Conservation (phyloP, 2,888 invertebrate genomes). For the Habrosyne pyritoides region DNA sequence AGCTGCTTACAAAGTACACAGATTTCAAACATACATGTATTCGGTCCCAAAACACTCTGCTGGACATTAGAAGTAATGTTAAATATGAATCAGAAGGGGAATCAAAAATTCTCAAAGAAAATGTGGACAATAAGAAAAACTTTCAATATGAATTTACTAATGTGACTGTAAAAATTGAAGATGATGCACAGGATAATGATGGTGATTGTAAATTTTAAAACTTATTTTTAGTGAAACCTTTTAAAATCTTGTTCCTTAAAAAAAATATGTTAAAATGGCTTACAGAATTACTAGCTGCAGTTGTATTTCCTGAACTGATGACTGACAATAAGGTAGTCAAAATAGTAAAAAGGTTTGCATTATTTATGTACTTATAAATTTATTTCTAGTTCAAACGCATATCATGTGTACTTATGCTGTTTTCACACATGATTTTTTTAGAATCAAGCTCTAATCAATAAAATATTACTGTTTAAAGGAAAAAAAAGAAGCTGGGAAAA, state of each 20-base stretch:
- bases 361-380: too few species aligned
- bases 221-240: too few species aligned
- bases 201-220: conserved; percentile 13
- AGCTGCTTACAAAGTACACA: conserved; percentile 54
- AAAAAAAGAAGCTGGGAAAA: conserved; percentile 28
- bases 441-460: not conserved
- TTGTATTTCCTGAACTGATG: conserved; percentile 19
- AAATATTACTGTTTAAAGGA: conserved; percentile 25
- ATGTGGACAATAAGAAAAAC: conserved; percentile 7
- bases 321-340: conserved; percentile 16
- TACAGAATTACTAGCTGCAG: conserved; percentile 27
- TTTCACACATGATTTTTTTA: not conserved
- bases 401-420: not conserved
- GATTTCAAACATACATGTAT: conserved; percentile 71
- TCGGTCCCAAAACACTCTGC: conserved; percentile 59
- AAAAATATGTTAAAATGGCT: conserved; percentile 18
- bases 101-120: conserved; percentile 8
- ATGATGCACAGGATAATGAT: conserved; percentile 5
- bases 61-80: conserved; percentile 34
- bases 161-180: conserved; percentile 26
- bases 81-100: conserved; percentile 26
- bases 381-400: too few species aligned
- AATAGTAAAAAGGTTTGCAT: conserved; percentile 20
- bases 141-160: conserved; percentile 8
- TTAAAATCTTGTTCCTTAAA: too few species aligned